These are phyloP conservation scores for Tursiops truncatus DNA, from an alignment of 2,113 vertebrate genomes.

Conservation along the genomic window DNA sequence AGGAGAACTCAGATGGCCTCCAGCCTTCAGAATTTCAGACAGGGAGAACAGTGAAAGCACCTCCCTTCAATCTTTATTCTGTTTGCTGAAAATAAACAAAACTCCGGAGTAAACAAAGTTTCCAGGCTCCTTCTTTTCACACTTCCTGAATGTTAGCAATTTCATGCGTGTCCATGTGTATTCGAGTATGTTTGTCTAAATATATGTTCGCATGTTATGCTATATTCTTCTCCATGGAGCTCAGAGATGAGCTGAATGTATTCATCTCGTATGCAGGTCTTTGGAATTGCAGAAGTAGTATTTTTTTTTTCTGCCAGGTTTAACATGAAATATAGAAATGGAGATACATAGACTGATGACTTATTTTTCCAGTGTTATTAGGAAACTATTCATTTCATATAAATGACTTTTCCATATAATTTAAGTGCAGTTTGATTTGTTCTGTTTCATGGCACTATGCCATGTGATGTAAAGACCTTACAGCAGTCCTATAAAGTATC, in stretches of 20 bases:
- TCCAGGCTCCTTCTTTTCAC: not conserved
- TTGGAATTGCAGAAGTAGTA: not conserved
- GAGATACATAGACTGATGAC: not conserved
- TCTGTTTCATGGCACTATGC: not conserved
- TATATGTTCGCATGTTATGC: not conserved
- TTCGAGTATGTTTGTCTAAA: not conserved
- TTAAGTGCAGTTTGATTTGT: not conserved
- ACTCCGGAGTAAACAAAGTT: constrained; percentile 28
- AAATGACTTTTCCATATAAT: not conserved
- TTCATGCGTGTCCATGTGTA: not conserved
- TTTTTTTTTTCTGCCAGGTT: not conserved
- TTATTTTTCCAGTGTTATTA: constrained; percentile 24
- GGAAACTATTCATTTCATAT: not conserved
- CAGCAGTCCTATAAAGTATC: not conserved
- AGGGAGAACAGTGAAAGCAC: not conserved
- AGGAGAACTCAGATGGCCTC: constrained; percentile 21
- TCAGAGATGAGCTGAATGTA: not conserved
- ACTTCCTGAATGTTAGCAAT: not conserved
- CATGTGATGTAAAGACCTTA: not conserved
- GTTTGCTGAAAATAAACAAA: constrained; percentile 44
- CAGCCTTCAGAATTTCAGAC: constrained; percentile 37
- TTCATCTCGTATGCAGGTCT: not conserved
- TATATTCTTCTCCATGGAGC: not conserved
- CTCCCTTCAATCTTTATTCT: constrained; percentile 35
- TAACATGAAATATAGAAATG: not conserved